Conservation (phyloP, 2,797 vertebrate species). For the Synaphobranchus kaupii region DNA sequence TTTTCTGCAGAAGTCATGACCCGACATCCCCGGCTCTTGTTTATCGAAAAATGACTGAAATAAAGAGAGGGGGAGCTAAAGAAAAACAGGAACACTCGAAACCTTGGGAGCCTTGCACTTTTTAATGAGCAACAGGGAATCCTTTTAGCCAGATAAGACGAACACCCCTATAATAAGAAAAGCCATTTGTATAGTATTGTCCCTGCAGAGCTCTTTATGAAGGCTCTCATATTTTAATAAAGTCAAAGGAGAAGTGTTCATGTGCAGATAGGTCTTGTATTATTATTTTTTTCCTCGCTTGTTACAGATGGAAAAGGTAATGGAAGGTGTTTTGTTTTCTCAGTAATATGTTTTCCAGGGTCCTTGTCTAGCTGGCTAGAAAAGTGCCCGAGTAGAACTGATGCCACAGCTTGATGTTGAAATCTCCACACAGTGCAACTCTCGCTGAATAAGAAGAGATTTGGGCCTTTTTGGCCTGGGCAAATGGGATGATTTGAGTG, state of each 20-base stretch:
- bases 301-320: slow-evolving; percentile 7
- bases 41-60: slow-evolving; percentile 14
- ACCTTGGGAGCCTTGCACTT: slow-evolving; percentile 16
- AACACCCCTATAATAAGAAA: slow-evolving; percentile 8
- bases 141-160: slow-evolving; percentile 24
- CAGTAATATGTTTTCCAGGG: not conserved
- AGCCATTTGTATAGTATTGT: not conserved
- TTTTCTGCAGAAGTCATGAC: not conserved
- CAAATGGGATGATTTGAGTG: not conserved
- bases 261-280: not conserved
- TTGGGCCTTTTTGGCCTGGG: not conserved
- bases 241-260: not conserved
- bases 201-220: slow-evolving; percentile 18
- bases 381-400: not conserved
- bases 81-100: not conserved
- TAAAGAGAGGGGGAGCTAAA: not conserved
- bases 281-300: not conserved
- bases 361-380: not conserved
- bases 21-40: not conserved
- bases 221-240: slow-evolving; percentile 27
- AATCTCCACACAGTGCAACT: slow-evolving; percentile 9
- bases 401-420: not conserved
- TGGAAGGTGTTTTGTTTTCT: not conserved
- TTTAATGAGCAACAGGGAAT: slow-evolving; percentile 29
- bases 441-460: not conserved